Conservation (phyloP, 1,140 invertebrate genomes). For the Drosophila asahinai region DNA sequence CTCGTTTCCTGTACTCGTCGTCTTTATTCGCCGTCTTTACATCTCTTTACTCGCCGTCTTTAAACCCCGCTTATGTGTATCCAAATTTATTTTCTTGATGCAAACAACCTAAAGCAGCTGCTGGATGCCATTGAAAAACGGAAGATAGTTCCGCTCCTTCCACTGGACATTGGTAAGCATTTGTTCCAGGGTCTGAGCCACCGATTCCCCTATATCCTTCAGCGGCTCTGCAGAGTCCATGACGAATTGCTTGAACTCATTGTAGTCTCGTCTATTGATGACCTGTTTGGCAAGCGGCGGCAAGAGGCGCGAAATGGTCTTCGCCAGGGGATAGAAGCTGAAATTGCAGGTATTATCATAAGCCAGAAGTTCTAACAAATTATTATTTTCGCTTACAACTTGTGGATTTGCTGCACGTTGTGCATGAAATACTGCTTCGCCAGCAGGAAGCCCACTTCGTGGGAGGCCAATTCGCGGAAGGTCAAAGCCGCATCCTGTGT, state of each 20-base stretch:
- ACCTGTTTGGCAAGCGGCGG: constrained; percentile 85
- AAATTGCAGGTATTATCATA: too few relatives aligned
- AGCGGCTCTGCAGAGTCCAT: constrained; percentile 76
- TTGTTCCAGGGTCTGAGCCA: constrained; percentile 85
- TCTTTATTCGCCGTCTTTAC: too few relatives aligned
- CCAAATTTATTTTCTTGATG: too few relatives aligned
- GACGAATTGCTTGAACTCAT: constrained; percentile 85
- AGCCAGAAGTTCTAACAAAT: neutral
- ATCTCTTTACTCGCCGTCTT: too few relatives aligned
- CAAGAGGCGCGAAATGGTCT: constrained; percentile 82
- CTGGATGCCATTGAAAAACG: constrained; percentile 33
- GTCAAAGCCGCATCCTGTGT: constrained; percentile 88
- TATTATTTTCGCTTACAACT: constrained; percentile 86
- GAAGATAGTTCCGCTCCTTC: constrained; percentile 73
- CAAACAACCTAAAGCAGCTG: neutral
- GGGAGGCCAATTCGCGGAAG: constrained; percentile 86
- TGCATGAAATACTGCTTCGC: constrained; percentile 88
- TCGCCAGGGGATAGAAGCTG: constrained; percentile 85
- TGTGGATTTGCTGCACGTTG: constrained; percentile 86
- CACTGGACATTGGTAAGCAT: constrained; percentile 86
- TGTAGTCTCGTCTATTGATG: constrained; percentile 79
- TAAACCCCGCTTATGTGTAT: too few relatives aligned
- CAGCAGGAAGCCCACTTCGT: constrained; percentile 87
- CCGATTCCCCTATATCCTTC: constrained; percentile 84
- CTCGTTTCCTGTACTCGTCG: too few relatives aligned